phyloP scores from a whole-genome alignment of 2,797 vertebrate species.

The Rhynchotus rufescens region DNA sequence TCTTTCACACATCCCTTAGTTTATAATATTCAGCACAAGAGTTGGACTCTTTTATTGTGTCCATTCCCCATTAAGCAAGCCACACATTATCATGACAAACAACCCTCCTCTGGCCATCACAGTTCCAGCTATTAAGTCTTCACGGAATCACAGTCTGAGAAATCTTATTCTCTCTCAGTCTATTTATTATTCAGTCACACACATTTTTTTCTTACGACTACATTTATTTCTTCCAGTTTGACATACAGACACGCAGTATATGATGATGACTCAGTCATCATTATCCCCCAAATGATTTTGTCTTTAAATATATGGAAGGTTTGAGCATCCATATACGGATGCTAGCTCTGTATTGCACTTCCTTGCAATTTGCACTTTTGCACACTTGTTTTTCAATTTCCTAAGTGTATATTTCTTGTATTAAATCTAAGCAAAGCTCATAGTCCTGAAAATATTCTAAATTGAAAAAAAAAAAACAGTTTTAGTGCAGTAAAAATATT shows the following conservation, averaged over 20 bases:
- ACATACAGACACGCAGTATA: neutral
- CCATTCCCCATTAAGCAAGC: neutral
- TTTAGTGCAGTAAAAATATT: constrained; percentile 19
- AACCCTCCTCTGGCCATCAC: neutral
- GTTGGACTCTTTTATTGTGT: neutral
- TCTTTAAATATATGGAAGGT: constrained; percentile 31
- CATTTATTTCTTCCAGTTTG: constrained; percentile 44
- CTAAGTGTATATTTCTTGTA: neutral
- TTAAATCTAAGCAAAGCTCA: constrained; percentile 45
- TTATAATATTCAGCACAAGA: neutral
- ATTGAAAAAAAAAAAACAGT: constrained; percentile 31
- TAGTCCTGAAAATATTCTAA: constrained; percentile 45
- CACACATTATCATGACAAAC: constrained; percentile 3
- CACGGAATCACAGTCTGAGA: too few species aligned
- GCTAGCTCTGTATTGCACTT: neutral
- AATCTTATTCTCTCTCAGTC: neutral
- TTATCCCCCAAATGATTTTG: neutral
- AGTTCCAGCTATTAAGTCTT: constrained; percentile 29
- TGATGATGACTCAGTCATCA: constrained; percentile 43
- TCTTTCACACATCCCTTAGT: neutral
- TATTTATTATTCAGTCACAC: constrained; percentile 18
- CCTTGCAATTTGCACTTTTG: neutral
- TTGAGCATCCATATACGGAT: neutral
- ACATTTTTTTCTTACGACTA: constrained; percentile 39
- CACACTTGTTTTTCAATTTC: constrained; percentile 8